Base-by-base conservation (phyloP, 2,888 invertebrate genomes). In the Priocnemis perturbator region DNA sequence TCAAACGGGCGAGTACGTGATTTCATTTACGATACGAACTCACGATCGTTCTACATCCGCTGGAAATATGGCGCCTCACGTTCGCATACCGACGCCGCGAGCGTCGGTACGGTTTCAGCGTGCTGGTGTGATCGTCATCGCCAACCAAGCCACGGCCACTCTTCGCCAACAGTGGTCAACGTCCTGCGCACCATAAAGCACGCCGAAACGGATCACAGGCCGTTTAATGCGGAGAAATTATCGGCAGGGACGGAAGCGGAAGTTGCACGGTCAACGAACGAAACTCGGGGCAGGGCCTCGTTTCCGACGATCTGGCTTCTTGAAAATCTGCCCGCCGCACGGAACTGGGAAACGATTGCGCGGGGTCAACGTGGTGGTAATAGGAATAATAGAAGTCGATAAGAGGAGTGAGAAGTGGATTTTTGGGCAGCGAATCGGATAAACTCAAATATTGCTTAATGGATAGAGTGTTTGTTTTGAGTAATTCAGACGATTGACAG, bases 21-120 rank as follows among this genome's bases (percentile, higher is more conserved):
- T 87, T 88, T 87, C 86, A 88, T 87, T 88, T 86, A 81, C 85
- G 87, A 87, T 87, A 87, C 84, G 83, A 83, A 85, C 81, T 85
- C 81, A 79, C 84, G 83, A 86, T 83, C 83, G 79, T 73, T 82
- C 79, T 74, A 83, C 81, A 82, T 85, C 82, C 84, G 73, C 20
- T 78, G 75, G 74, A 74, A 78, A 78, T 78, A 75, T 67, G 69
- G 67, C 65, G 74, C 64, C 66, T 71, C 73, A 67, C 78, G 67
- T 71, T 69, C 71, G 68, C 67, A 17, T 17, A 50, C 50, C 50
- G 17, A n/a, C 11, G 5, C 19, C 50, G 9, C 50, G 3, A 5
- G 50, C 19, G 50, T 17, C 11, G 5, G 50, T 17, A 17, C 9
- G 3, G 7, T 7, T 4, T 2, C 15, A 47, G 9, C 5, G 50